Evolutionary conservation across 2,888 invertebrate genomes (phyloP).

Genomic region (Vannuccia rotundouncinata): DNA sequence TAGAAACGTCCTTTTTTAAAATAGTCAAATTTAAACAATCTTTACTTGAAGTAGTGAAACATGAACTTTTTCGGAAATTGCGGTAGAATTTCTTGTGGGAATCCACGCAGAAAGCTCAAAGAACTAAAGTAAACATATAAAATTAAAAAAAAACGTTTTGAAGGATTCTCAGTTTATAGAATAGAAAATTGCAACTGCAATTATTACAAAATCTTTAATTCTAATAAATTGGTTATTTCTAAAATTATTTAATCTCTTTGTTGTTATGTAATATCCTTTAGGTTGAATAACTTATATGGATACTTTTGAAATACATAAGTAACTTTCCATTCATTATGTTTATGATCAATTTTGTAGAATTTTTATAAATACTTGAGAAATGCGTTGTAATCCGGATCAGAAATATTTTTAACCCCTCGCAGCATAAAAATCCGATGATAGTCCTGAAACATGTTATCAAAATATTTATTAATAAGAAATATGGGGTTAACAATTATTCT

Average conservation of each 20-base stretch:
- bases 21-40: not conserved
- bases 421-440: conserved; percentile 52
- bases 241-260: too few relatives aligned
- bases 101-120: conserved; percentile 47
- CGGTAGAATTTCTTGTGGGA: conserved; percentile 47
- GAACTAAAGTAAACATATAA: conserved; percentile 44
- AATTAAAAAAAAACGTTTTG: not conserved
- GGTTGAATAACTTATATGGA: too few relatives aligned
- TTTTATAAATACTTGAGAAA: conserved; percentile 48
- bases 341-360: too few relatives aligned
- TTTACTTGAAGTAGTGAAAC: conserved; percentile 50
- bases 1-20: not conserved
- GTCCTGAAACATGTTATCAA: conserved; percentile 45
- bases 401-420: conserved; percentile 48
- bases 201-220: not conserved
- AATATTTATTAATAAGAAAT: too few relatives aligned
- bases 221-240: not conserved
- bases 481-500: too few relatives aligned
- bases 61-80: conserved; percentile 47
- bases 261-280: too few relatives aligned
- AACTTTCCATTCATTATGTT: too few relatives aligned
- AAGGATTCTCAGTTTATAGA: not conserved
- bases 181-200: not conserved
- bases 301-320: too few relatives aligned
- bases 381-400: conserved; percentile 48